Conservation (phyloP, 2,797 vertebrate genomes). For the Artibeus jamaicensis region DNA sequence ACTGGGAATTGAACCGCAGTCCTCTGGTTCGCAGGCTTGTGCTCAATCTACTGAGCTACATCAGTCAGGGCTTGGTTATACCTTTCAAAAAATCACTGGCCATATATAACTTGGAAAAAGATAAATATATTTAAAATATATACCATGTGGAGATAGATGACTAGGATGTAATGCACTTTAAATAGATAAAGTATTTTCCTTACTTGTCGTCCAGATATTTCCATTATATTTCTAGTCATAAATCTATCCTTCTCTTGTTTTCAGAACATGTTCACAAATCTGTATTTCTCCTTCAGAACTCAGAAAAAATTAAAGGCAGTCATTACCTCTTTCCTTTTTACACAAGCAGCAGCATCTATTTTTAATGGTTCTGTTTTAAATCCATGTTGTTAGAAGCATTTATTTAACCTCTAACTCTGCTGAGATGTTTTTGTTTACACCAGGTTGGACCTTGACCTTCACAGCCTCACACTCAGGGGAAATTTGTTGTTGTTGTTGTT, state of each 20-base stretch:
- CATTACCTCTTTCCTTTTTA: not conserved
- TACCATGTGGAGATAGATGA: not conserved
- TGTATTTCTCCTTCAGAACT: conserved; percentile 33
- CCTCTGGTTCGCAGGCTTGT: no score
- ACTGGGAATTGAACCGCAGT: no score
- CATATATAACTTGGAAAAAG: not conserved
- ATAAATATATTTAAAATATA: not conserved
- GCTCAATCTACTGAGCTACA: no score
- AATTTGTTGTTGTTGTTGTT: conserved; percentile 49
- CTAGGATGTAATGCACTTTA: not conserved
- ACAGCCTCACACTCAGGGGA: conserved; percentile 61
- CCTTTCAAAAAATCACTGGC: not conserved
- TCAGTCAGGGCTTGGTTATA: no score
- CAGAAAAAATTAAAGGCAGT: conserved; percentile 31
- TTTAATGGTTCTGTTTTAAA: conserved; percentile 67
- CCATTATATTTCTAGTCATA: not conserved
- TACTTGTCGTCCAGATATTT: not conserved
- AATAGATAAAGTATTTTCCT: not conserved
- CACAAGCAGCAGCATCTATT: not conserved
- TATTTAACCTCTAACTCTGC: conserved; percentile 66
- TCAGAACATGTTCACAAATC: not conserved
- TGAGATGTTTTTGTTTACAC: conserved; percentile 58
- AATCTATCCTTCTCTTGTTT: conserved; percentile 4
- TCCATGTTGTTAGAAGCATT: conserved; percentile 20
- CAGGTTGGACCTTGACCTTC: conserved; percentile 68